Evolutionary conservation across 2,113 vertebrate species (phyloP), one percentile per base, ranked within the genome.

Genomic region (Oophaga pumilio): DNA sequence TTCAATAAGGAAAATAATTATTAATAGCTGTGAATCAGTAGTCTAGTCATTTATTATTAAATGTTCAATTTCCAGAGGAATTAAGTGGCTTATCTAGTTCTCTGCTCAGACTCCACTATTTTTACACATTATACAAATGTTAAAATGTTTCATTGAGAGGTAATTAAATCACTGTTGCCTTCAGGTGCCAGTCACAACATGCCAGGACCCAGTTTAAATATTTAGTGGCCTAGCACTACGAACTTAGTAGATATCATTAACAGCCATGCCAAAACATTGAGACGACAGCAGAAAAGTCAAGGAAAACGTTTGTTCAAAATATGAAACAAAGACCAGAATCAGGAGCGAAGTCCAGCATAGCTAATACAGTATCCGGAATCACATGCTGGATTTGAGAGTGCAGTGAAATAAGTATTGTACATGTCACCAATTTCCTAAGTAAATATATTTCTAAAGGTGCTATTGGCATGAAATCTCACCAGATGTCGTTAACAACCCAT

Each of bases 41-140:
- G 73, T 49, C 73, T 52, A 49, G 33, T 76, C 73, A 76, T 76
- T 52, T 76, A 76, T 76, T 76, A 76, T 76, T 76, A 76, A 52
- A 50, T 50, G 73, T 76, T 76, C 20, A 52, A 52, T 76, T 76
- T 76, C 73, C 49, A 50, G 18, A n/a, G 73, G 20, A 74, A 52
- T 76, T 76, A n/a, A 22, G 26, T 12, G 20, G 49, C 73, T 50
- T n/a, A 20, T 17, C 71, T n/a, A 24, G 18, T 11, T 49, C 73
- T 76, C 14, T 22, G 12, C 49, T 76, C 43, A 52, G 50, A 6
- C 18, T 76, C 18, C 43, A 14, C 15, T 26, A 10, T 73, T 49
- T 73, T 73, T 73, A 18, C 17, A 43, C 28, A 49, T 73, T 74
- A 50, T 74, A 17, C 14, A 28, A 43, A 1, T 26, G 68, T 33